Evolutionary conservation across 2,888 invertebrate genomes (phyloP).

Genomic region (Baronia brevicornis): DNA sequence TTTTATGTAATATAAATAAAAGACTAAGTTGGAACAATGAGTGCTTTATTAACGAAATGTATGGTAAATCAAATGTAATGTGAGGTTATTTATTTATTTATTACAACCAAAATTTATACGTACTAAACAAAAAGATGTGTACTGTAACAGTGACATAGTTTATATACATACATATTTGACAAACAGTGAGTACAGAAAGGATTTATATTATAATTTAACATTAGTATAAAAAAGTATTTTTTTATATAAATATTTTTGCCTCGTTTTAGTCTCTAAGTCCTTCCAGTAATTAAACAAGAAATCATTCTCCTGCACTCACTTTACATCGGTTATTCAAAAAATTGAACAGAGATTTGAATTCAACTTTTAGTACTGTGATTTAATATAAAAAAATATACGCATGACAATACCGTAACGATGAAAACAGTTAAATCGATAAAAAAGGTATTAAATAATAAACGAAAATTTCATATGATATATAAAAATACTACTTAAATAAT

Average conservation of each 20-base stretch:
- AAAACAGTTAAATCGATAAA: no score
- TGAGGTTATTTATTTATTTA: constrained; percentile 53
- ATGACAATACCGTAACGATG: no score
- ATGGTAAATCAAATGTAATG: constrained; percentile 62
- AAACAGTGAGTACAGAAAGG: constrained; percentile 49
- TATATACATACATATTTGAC: constrained; percentile 24
- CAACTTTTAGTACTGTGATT: constrained; percentile 1
- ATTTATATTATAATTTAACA: constrained; percentile 27
- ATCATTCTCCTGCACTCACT: constrained; percentile 23
- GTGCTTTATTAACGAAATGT: constrained; percentile 75
- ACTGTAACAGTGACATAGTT: constrained; percentile 18
- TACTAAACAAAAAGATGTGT: constrained; percentile 23
- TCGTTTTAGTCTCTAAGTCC: constrained; percentile 40
- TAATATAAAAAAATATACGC: no score
- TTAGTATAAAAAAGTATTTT: constrained; percentile 37
- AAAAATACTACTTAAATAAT: no score
- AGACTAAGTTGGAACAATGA: constrained; percentile 55
- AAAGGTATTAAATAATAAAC: no score
- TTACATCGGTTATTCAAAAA: constrained; percentile 9
- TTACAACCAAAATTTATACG: constrained; percentile 53
- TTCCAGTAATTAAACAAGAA: constrained; percentile 19
- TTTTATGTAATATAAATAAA: constrained; percentile 15
- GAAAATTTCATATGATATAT: no score
- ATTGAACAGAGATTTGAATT: constrained; percentile 6
- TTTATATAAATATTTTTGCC: constrained; percentile 31